These are phyloP conservation scores for Archaeoteleia sp. DNA, from an alignment of 2,888 invertebrate species.

Conservation along the genomic window DNA sequence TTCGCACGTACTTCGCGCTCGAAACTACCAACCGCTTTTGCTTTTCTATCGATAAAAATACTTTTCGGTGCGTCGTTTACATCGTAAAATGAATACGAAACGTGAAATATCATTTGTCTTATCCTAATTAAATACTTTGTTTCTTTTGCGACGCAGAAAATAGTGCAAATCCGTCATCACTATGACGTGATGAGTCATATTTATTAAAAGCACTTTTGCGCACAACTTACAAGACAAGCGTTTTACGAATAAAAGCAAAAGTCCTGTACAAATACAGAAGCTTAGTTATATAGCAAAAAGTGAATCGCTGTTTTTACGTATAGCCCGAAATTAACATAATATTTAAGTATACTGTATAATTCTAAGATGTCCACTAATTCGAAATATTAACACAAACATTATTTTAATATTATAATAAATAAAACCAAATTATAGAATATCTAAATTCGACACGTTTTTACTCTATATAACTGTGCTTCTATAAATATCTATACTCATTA, in stretches of 20 bases:
- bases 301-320: too few species aligned
- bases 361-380: too few species aligned
- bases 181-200: background rate
- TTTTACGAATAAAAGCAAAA: background rate
- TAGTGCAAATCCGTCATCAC: conserved; percentile 6
- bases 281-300: too few species aligned
- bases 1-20: conserved; percentile 1
- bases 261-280: too few species aligned
- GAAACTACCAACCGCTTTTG: background rate
- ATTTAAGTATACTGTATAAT: too few species aligned
- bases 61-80: background rate
- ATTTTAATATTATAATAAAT: too few species aligned
- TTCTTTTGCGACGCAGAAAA: background rate
- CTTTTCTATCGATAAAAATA: background rate
- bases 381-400: too few species aligned
- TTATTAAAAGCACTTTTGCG: conserved; percentile 2
- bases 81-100: background rate
- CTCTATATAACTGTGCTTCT: too few species aligned
- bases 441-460: too few species aligned
- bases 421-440: too few species aligned
- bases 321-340: too few species aligned
- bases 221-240: background rate
- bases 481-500: too few species aligned
- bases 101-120: background rate
- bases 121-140: conserved; percentile 6